Evolutionary conservation across 1,140 invertebrate genomes (phyloP), one percentile per base, ranked within the genome.

Genomic region (Drosophila lini): DNA sequence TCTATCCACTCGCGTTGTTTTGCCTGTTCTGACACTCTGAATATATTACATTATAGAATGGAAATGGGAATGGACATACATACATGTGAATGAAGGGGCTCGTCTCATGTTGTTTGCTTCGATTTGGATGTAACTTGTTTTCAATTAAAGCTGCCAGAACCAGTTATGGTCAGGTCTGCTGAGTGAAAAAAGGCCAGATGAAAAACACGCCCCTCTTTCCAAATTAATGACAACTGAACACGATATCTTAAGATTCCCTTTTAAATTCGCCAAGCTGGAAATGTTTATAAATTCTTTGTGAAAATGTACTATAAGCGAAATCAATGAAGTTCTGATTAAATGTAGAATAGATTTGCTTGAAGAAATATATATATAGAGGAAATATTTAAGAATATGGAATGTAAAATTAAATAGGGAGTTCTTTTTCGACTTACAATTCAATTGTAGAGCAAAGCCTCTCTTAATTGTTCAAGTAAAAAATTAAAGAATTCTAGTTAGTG

Each of bases 91-190:
- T 69, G 36, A 45, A 55, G 81, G 81, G 81, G 81, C 81, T 88
- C 81, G 81, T 86, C 81, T 78, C 53, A 56, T 62, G 63, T 69
- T 80, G 50, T 47, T 41, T 56, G 47, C 13, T 59, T 63, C 32
- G 47, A 52, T 65, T 53, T 63, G 32, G 40, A 31, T 74, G 61
- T 67, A 67, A 69, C 62, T 44, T 53, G 65, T 38, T 65, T 67
- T 53, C 10, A 32, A 34, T 63, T 68, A 50, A 63, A 28, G 59
- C 44, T 15, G 10, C 10, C 22, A 67, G 45, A 76, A 76, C 61
- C 47, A 34, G 73, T 60, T 55, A 22, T 34, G 22, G n/a, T 15
- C 22, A 10, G 1, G 31, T n/a, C 7, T 13, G 11, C 5, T 36
- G n/a, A 19, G 28, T 41, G 4, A 10, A 64, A 19, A 22, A 7